Percentiles rank a stretch among this genome's conserved stretches.
Conservation (phyloP, 2,888 invertebrate genomes). For the Diarsia brunnea region DNA sequence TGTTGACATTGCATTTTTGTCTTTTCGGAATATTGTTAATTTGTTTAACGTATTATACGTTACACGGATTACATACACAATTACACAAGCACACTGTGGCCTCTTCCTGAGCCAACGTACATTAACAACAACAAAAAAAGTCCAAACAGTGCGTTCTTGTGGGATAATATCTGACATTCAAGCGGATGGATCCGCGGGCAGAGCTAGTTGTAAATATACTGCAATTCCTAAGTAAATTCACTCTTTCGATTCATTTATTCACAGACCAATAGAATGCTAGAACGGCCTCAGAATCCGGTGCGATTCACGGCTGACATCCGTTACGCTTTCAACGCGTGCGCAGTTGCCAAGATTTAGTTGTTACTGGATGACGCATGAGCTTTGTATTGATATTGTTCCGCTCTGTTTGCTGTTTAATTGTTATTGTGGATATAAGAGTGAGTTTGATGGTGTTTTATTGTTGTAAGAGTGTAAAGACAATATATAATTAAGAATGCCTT, state of each 20-base stretch:
- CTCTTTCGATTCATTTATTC: background rate
- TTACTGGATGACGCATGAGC: constrained; percentile 32
- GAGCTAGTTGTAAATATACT: background rate
- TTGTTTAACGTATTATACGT: too few relatives aligned
- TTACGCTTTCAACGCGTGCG: constrained; percentile 75
- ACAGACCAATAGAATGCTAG: constrained; percentile 33
- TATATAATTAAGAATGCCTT: background rate
- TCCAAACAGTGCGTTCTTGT: too few relatives aligned
- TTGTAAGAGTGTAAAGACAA: background rate
- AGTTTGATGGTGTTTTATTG: background rate
- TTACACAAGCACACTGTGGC: too few relatives aligned
- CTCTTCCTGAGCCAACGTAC: too few relatives aligned
- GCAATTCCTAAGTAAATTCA: background rate
- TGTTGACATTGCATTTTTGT: too few relatives aligned
- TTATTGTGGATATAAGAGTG: constrained; percentile 13
- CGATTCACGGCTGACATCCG: constrained; percentile 63
- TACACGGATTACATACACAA: too few relatives aligned
- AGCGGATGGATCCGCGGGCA: background rate
- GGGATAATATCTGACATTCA: background rate
- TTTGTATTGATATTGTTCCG: constrained; percentile 47
- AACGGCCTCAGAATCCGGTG: constrained; percentile 44
- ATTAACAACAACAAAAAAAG: too few relatives aligned
- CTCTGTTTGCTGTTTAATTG: constrained; percentile 35
- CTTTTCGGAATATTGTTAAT: too few relatives aligned
- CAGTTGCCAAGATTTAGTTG: constrained; percentile 47